Evolutionary conservation across 2,113 vertebrate species (phyloP).

Genomic region (Tachycineta bicolor): DNA sequence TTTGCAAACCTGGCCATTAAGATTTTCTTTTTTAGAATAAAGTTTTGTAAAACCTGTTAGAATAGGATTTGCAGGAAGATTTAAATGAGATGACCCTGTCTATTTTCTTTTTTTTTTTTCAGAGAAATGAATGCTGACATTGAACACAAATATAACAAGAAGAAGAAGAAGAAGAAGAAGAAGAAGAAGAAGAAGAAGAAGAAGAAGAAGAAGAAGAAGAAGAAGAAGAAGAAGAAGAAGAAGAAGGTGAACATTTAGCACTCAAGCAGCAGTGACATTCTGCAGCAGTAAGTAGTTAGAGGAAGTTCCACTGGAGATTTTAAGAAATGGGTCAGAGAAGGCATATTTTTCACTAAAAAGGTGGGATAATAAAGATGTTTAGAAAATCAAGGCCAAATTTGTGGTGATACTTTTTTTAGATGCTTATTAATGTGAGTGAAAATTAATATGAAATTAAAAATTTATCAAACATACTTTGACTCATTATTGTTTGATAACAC

Average conservation of each 20-base stretch:
- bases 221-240: too few species aligned
- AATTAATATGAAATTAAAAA: neutral
- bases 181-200: too few species aligned
- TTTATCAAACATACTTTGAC: neutral
- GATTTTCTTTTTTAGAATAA: neutral
- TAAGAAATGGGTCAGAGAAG: neutral
- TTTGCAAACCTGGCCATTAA: neutral
- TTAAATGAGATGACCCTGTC: neutral
- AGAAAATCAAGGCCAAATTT: neutral
- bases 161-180: too few species aligned
- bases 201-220: too few species aligned
- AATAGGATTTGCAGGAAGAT: neutral
- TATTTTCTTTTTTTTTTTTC: neutral
- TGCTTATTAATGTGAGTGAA: neutral
- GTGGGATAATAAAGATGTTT: accelerated
- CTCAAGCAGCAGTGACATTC: neutral
- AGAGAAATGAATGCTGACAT: neutral
- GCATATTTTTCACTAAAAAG: neutral
- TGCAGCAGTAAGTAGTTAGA: neutral
- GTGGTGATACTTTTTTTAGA: neutral
- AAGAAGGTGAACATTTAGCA: neutral
- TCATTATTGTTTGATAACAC: neutral
- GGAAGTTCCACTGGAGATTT: neutral
- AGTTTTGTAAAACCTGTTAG: neutral
- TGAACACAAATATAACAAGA: neutral